A percentile compares a stretch with the other conserved stretches of the same genome.
These are phyloP conservation scores for Argyrosomus regius DNA, from an alignment of 2,797 vertebrate genomes.

Conservation along the genomic window DNA sequence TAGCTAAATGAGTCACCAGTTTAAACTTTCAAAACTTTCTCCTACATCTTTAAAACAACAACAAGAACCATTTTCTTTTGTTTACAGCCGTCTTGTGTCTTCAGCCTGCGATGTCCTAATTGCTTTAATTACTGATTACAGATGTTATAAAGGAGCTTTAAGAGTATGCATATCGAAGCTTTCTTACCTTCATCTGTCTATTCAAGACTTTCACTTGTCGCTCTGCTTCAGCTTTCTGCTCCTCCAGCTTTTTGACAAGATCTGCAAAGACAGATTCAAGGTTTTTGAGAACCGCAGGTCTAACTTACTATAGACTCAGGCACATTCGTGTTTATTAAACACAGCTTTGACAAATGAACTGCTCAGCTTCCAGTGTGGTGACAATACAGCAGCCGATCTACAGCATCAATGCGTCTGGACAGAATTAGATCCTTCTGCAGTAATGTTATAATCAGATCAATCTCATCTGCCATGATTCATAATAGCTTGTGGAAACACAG, in stretches of 20 bases:
- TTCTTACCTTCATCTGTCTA: constrained; percentile 93
- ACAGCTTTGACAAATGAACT: not conserved
- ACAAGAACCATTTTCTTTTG: not conserved
- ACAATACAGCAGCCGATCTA: not conserved
- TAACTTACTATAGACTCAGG: not conserved
- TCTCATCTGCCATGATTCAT: constrained; percentile 3
- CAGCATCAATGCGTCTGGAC: not conserved
- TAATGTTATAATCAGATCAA: not conserved
- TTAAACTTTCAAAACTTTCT: constrained; percentile 5
- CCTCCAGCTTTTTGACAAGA: constrained; percentile 91
- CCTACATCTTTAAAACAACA: not conserved
- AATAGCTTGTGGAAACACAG: constrained; percentile 19
- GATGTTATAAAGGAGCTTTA: not conserved
- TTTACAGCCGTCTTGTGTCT: not conserved
- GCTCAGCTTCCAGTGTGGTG: not conserved
- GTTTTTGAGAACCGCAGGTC: constrained; percentile 24
- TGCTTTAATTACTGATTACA: not conserved
- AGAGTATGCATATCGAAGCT: not conserved
- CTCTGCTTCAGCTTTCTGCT: constrained; percentile 93
- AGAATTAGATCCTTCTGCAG: not conserved
- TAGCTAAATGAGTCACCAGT: not conserved
- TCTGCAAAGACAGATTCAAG: constrained; percentile 79
- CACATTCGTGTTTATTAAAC: not conserved
- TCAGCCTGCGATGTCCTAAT: not conserved
- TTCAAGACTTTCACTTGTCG: constrained; percentile 91